Percentiles rank a stretch among this genome's conserved stretches.
Conservation (phyloP, 2,888 invertebrate genomes). For the Drosophila kanekoi region DNA sequence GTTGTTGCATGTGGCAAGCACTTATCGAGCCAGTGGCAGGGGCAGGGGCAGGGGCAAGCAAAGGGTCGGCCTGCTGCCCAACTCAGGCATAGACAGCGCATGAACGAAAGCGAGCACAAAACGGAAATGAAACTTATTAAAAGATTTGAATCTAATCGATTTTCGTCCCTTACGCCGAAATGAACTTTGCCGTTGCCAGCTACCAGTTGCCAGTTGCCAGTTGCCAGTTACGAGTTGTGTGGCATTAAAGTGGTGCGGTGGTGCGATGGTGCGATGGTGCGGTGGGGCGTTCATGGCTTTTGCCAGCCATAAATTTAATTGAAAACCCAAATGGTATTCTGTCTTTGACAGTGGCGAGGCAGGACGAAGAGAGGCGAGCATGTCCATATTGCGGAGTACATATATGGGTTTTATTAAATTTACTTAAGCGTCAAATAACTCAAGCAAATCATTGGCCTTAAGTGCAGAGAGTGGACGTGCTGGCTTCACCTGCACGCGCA, state of each 20-base stretch:
- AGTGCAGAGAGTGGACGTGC: constrained; percentile 62
- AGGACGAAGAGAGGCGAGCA: constrained; percentile 15
- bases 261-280: constrained; percentile 26
- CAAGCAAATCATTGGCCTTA: constrained; percentile 58
- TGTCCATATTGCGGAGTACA: constrained; percentile 10
- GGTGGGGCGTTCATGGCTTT: constrained; percentile 41
- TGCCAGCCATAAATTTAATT: constrained; percentile 76
- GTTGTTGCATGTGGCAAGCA: constrained; percentile 31
- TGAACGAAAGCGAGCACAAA: constrained; percentile 73
- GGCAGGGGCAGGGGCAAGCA: constrained; percentile 3
- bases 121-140: constrained; percentile 83
- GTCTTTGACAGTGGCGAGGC: constrained; percentile 51
- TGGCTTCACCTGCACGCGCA: constrained; percentile 59
- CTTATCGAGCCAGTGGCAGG: background rate
- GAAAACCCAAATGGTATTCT: constrained; percentile 70
- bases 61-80: constrained; percentile 26
- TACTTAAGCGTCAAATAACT: constrained; percentile 64
- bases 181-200: constrained; percentile 62
- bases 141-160: constrained; percentile 83
- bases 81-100: constrained; percentile 55
- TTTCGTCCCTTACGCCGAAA: constrained; percentile 73
- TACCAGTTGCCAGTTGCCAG: constrained; percentile 21
- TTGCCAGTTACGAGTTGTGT: constrained; percentile 23
- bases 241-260: constrained; percentile 53
- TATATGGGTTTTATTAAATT: constrained; percentile 64